A percentile compares a stretch with the other conserved stretches of the same genome.
Conservation (phyloP, 2,113 vertebrate species). For the Lucifuga dentata region DNA sequence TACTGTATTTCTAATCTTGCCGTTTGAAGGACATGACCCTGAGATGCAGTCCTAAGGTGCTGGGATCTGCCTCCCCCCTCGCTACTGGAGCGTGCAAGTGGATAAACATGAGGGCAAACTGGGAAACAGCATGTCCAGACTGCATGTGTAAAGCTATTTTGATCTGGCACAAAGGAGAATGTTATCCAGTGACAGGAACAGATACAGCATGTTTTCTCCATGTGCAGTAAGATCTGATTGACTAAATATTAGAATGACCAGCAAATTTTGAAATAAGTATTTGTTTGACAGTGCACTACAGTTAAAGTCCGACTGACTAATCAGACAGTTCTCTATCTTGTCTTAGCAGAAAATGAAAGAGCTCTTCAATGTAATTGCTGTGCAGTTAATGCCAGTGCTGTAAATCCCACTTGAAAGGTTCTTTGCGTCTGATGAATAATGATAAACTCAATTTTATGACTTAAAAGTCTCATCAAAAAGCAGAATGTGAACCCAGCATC, state of each 20-base stretch:
- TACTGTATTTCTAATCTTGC: slow-evolving; percentile 10
- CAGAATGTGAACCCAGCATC: slow-evolving; percentile 22
- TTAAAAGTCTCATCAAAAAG: slow-evolving; percentile 19
- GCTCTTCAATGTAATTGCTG: no score
- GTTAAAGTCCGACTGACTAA: slow-evolving; percentile 4
- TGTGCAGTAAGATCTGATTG: neutral
- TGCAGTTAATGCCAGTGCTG: neutral
- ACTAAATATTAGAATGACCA: no score
- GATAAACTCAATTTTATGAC: slow-evolving; percentile 28
- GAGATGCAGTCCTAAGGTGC: slow-evolving; percentile 22
- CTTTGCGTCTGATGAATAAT: slow-evolving; percentile 11
- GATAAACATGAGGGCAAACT: neutral
- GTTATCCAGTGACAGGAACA: neutral
- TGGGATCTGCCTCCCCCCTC: no score
- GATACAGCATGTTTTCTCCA: no score
- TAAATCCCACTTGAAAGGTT: slow-evolving; percentile 12
- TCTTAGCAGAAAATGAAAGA: neutral
- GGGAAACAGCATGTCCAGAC: slow-evolving; percentile 6
- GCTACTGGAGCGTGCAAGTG: neutral
- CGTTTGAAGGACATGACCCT: slow-evolving; percentile 47
- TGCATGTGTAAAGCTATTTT: slow-evolving; percentile 7
- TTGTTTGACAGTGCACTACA: neutral
- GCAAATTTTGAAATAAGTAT: neutral
- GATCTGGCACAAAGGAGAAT: neutral
- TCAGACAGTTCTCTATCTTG: neutral